A percentile compares a stretch with the other conserved stretches of the same genome.
These are phyloP conservation scores for Macaca mulatta DNA, from an alignment of 2,113 vertebrate species.

Conservation along the genomic window DNA sequence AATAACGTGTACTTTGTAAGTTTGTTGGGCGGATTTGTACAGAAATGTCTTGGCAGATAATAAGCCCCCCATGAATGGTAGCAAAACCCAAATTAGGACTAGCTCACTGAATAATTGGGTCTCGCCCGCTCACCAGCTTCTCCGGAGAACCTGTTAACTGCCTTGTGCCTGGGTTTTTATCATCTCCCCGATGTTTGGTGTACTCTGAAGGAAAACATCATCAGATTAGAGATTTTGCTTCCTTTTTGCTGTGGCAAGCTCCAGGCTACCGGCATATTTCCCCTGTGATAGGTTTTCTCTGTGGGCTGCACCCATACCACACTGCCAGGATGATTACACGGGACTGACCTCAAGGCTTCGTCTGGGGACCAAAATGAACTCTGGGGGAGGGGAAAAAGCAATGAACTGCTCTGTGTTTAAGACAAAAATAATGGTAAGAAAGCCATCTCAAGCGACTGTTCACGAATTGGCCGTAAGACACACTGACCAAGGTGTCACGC, in stretches of 20 bases:
- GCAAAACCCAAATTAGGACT: not conserved
- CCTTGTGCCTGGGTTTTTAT: not conserved
- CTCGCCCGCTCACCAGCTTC: not conserved
- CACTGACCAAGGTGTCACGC: constrained; percentile 30
- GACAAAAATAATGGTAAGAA: constrained; percentile 21
- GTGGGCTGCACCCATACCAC: not conserved
- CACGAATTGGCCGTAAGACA: constrained; percentile 59
- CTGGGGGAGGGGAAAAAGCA: not conserved
- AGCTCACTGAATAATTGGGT: not conserved
- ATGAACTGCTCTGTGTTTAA: not conserved
- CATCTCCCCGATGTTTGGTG: not conserved
- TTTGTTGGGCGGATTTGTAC: not conserved
- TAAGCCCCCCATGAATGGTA: not conserved
- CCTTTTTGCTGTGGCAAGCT: not conserved
- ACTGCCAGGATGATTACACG: not conserved
- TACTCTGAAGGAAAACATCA: not conserved
- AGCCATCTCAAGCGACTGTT: not conserved
- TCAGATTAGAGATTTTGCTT: not conserved
- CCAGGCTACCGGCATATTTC: not conserved
- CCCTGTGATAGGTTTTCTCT: not conserved
- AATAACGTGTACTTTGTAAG: not conserved
- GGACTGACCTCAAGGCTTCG: not conserved
- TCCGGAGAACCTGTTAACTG: not conserved
- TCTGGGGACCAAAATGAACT: not conserved
- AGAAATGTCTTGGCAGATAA: not conserved